Conservation (phyloP, 1,140 invertebrate genomes). For the Pseudomyrmex sp. region DNA sequence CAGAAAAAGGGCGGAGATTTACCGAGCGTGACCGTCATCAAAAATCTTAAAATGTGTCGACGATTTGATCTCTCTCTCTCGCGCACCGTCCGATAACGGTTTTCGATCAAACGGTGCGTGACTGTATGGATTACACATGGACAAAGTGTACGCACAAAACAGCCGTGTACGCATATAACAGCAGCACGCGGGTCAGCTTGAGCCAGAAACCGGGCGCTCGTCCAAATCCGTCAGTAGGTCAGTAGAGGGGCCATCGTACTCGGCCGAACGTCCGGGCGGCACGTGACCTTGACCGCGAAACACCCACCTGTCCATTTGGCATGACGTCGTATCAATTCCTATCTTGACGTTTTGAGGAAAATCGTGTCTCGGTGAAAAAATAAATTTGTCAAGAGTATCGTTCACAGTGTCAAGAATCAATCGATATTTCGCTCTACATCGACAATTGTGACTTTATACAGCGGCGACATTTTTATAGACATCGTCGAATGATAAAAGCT, state of each 20-base stretch:
- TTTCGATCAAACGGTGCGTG: constrained; percentile 43
- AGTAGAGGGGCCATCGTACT: constrained; percentile 69
- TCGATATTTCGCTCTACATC: neutral
- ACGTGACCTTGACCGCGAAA: constrained; percentile 71
- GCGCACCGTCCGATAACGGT: constrained; percentile 69
- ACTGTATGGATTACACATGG: neutral
- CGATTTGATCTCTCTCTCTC: constrained; percentile 26
- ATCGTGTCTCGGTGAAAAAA: neutral
- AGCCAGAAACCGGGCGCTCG: constrained; percentile 55
- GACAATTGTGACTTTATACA: neutral
- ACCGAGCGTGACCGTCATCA: constrained; percentile 7
- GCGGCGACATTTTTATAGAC: neutral
- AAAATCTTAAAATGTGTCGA: constrained; percentile 27
- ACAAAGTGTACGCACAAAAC: constrained; percentile 32
- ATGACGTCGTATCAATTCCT: neutral
- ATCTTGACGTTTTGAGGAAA: neutral
- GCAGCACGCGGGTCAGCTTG: neutral
- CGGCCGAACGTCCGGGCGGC: constrained; percentile 48
- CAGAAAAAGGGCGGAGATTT: constrained; percentile 24
- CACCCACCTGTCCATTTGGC: neutral
- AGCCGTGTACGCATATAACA: neutral
- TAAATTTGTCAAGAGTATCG: neutral
- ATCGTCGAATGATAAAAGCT: neutral
- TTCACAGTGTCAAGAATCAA: neutral
- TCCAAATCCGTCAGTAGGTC: constrained; percentile 83